phyloP scores from a whole-genome alignment of 2,113 vertebrate species.

The Psammodynastes pulverulentus region DNA sequence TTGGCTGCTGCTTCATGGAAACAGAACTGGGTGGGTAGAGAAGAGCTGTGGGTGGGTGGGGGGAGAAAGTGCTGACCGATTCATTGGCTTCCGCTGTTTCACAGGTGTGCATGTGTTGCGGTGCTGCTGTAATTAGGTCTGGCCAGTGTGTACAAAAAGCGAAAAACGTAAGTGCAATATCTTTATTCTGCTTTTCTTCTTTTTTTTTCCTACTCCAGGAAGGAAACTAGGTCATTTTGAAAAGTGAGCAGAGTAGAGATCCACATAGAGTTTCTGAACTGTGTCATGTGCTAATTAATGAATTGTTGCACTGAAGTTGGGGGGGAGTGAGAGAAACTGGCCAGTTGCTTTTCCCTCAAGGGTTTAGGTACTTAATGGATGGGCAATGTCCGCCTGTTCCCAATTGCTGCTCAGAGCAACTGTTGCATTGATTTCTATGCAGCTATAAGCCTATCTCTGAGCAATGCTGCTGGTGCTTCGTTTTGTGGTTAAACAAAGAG shows the following conservation, averaged over 20 bases:
- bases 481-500: neutral
- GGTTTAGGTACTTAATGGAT: neutral
- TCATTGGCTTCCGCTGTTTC: constrained; percentile 33
- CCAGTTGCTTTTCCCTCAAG: neutral
- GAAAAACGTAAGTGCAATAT: constrained; percentile 30
- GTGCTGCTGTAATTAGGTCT: constrained; percentile 59
- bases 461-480: neutral
- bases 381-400: neutral
- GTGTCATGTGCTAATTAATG: neutral
- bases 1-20: constrained; percentile 56
- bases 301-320: neutral
- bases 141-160: constrained; percentile 49
- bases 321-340: constrained; percentile 21
- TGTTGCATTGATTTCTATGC: neutral
- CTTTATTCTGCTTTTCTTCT: constrained; percentile 19
- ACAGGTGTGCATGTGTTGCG: constrained; percentile 45
- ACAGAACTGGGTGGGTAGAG: fast-evolving
- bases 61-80: neutral
- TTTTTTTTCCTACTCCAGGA: neutral
- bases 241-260: constrained; percentile 27
- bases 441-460: neutral
- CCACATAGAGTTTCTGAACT: neutral
- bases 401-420: neutral
- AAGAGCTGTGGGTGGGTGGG: neutral
- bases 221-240: constrained; percentile 59